Conservation (phyloP, 1,140 invertebrate genomes). For the Elysia chlorotica region DNA sequence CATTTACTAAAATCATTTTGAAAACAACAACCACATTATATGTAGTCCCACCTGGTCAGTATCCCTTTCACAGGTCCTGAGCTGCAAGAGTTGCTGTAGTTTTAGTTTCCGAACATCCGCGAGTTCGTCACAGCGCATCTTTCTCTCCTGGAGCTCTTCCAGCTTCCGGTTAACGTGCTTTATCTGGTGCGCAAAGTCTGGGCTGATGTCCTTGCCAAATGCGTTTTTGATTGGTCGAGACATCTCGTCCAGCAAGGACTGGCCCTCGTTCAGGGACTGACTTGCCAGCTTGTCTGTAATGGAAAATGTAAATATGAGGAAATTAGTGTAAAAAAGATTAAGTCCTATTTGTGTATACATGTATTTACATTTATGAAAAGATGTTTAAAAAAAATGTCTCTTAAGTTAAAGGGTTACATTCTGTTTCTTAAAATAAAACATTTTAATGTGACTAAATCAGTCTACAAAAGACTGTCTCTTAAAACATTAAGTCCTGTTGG, state of each 20-base stretch:
- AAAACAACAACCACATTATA: too few species aligned
- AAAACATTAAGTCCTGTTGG: too few species aligned
- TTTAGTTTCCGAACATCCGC: slow-evolving; percentile 74
- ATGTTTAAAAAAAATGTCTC: too few species aligned
- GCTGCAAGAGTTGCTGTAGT: slow-evolving; percentile 76
- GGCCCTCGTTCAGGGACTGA: slow-evolving; percentile 69
- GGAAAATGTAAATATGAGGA: too few species aligned
- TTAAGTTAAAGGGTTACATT: too few species aligned
- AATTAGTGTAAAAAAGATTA: too few species aligned
- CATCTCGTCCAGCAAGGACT: slow-evolving; percentile 78
- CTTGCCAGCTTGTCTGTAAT: slow-evolving; percentile 45
- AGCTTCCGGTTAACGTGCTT: slow-evolving; percentile 73
- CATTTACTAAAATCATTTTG: too few species aligned
- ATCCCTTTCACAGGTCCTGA: slow-evolving; percentile 77
- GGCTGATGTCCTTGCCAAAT: slow-evolving; percentile 73
- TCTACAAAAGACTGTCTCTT: too few species aligned
- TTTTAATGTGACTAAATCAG: too few species aligned
- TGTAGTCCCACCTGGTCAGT: slow-evolving; percentile 68
- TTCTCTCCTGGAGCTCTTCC: slow-evolving; percentile 63
- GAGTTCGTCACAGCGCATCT: slow-evolving; percentile 52
- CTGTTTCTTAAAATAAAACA: too few species aligned
- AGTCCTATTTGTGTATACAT: too few species aligned
- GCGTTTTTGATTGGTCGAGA: slow-evolving; percentile 82
- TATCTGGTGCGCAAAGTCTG: slow-evolving; percentile 76
- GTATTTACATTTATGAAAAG: too few species aligned